Evolutionary conservation across 2,113 vertebrate species (phyloP), one percentile per base, ranked within the genome.

Genomic region (Brachyhypopomus gauderio): DNA sequence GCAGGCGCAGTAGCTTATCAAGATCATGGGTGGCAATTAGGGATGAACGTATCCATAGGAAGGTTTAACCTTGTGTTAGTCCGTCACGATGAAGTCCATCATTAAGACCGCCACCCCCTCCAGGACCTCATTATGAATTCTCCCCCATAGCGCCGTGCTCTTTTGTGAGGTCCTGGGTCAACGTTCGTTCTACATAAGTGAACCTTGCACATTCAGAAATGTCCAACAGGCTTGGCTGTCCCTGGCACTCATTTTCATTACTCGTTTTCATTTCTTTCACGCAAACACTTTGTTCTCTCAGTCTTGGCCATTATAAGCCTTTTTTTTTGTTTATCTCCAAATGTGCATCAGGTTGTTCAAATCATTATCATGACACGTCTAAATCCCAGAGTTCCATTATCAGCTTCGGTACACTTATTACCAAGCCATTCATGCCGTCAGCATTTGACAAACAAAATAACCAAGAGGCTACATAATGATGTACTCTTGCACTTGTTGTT

Each of bases 21-120:
- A 70, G 66, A 34, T 70, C 66, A 70, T 0, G 34, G 66, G 17
- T 70, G 36, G 34, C n/a, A 70, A 70, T 70, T 70, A 70, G 8
- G 38, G 66, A 20, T 11, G 63, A 66, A 66, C 6, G 25, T 16
- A 30, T 34, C 36, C 41, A 20, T 70, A 41, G 45, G 45, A 52
- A 14, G 36, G 5, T 41, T 70, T 69, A 69, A 16, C 17, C 30
- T 38, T 9, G 30, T 3, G 64, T 69, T 38, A 14, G 38, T 41
- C 36, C 36, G 41, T 19, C n/a, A 8, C 30, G 36, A 41, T 70
- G 36, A 70, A 70, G 38, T 41, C 34, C 34, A 22, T 41, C 34
- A 34, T 70, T 22, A 70, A 25, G 66, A 70, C 19, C n/a, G 7
- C 30, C 64, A 67, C 19, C 6, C 64, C 64, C 20, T 67, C 64